phyloP scores from a whole-genome alignment of 2,797 vertebrate genomes.

The Malacoctenus gilli region DNA sequence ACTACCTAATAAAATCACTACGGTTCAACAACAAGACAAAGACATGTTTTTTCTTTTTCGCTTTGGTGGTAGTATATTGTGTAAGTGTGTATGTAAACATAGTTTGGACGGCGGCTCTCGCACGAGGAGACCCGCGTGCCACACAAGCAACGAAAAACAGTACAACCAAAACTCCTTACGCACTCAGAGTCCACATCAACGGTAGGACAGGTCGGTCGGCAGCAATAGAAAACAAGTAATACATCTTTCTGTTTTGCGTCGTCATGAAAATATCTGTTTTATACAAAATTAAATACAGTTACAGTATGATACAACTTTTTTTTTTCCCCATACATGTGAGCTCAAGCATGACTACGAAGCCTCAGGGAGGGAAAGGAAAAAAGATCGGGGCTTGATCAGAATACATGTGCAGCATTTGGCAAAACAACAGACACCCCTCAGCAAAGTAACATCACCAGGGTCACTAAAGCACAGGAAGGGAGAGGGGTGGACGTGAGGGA shows the following conservation, averaged over 20 bases:
- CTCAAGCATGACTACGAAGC: slow-evolving; percentile 79
- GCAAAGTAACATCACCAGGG: slow-evolving; percentile 89
- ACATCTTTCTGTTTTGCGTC: slow-evolving; percentile 85
- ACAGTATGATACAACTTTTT: slow-evolving; percentile 85
- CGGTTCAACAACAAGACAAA: slow-evolving; percentile 89
- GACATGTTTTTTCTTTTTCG: slow-evolving; percentile 82
- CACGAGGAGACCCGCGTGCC: slow-evolving; percentile 87
- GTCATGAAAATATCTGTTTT: slow-evolving; percentile 98
- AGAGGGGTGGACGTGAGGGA: slow-evolving; percentile 45
- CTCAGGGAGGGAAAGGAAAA: slow-evolving; percentile 70
- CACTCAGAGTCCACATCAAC: slow-evolving; percentile 70
- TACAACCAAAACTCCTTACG: slow-evolving; percentile 76
- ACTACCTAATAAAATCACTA: slow-evolving; percentile 83
- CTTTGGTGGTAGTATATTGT: slow-evolving; percentile 96
- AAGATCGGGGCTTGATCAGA: slow-evolving; percentile 74
- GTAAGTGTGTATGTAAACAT: slow-evolving; percentile 93
- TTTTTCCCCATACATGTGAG: slow-evolving; percentile 73
- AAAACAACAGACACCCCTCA: slow-evolving; percentile 85
- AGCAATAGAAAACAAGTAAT: slow-evolving; percentile 93
- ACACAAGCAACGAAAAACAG: slow-evolving; percentile 81
- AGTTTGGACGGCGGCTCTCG: slow-evolving; percentile 89
- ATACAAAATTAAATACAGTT: slow-evolving; percentile 99
- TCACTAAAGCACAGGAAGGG: slow-evolving; percentile 90
- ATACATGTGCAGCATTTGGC: slow-evolving; percentile 91
- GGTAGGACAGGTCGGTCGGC: slow-evolving; percentile 81